Percentiles rank a stretch among this genome's conserved stretches.
phyloP scores from a whole-genome alignment of 2,113 vertebrate genomes.

The Nycticorax nycticorax region DNA sequence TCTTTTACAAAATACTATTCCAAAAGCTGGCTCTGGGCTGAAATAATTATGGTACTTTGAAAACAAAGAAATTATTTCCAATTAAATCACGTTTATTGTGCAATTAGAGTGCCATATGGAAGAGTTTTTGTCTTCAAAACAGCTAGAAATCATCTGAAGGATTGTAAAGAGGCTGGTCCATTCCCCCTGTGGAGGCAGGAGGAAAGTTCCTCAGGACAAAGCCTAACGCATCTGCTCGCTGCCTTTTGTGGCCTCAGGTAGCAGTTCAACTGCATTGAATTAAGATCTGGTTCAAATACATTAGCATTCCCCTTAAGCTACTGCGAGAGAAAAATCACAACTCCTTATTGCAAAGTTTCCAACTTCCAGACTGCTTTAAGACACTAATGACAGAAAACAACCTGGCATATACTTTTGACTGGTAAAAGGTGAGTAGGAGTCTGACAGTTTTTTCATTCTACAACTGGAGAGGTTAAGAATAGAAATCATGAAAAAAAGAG shows the following conservation, averaged over 20 bases:
- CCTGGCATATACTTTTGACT: neutral
- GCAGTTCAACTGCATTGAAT: neutral
- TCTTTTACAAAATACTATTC: neutral
- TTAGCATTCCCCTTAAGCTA: neutral
- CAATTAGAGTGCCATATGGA: conserved; percentile 20
- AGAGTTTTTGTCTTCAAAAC: neutral
- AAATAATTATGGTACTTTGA: neutral
- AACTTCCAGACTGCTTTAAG: neutral
- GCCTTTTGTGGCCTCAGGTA: neutral
- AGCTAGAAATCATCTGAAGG: neutral
- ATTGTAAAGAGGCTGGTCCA: neutral
- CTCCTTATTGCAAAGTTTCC: neutral
- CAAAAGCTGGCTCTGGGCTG: neutral
- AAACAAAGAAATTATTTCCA: conserved; percentile 39
- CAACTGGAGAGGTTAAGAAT: neutral
- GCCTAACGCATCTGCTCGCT: neutral
- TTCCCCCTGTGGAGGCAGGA: neutral
- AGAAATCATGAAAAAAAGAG: neutral
- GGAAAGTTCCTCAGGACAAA: neutral
- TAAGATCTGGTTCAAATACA: neutral
- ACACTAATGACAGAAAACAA: neutral
- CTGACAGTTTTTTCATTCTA: neutral
- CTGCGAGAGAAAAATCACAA: neutral
- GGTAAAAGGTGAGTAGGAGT: neutral
- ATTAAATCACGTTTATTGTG: conserved; percentile 26